Base-by-base conservation (phyloP, 2,797 vertebrate genomes). In the Dromococcyx pavoninus region DNA sequence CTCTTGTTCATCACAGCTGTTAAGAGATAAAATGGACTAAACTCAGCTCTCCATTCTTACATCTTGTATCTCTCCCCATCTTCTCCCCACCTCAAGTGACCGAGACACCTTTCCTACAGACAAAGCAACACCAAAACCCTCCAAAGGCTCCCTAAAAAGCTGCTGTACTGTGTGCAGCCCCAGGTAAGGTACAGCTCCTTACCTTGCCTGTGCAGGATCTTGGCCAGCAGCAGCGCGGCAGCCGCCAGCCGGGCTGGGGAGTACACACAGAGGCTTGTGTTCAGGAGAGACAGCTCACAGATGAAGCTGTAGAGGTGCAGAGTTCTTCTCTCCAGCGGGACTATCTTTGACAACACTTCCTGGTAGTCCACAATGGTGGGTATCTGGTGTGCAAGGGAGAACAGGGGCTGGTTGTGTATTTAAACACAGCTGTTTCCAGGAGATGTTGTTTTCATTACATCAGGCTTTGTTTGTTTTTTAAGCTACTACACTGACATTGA, bases 281-380 rank as follows among this genome's bases (percentile, higher is more conserved):
- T 99, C 58, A 99, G 97, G 86, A 99, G 98, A 2, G 99, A 99
- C 41, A 99, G 98, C 87, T 99, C 99, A 8, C 99, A 99, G 91
- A 99, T 98, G 97, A 99, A 99, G 96, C 98, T 98, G 96, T 98
- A 99, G 17, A 99, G 98, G 95, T 99, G 98, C 83, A 97, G 90
- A 51, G 98, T 99, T 83, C 98, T 98, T 37, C 98, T 97, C 67
- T 98, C 98, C 95, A 98, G 76, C 0, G 98, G 98, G 33, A 98
- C 89, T 43, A 99, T 93, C 7, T 98, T 98, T 86, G 98, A 97
- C 56, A 99, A 97, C 46, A 99, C 98, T 46, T 99, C 98, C 51
- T 99, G 99, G 21, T 99, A 99, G 96, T 99, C 99, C 53, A 99
- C 97, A 94, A 99, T 97, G 0, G 99, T 99, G 57, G 99, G 99